These are phyloP conservation scores for Pogonomyrmex barbatus DNA, from an alignment of 1,140 invertebrate genomes.

Conservation along the genomic window DNA sequence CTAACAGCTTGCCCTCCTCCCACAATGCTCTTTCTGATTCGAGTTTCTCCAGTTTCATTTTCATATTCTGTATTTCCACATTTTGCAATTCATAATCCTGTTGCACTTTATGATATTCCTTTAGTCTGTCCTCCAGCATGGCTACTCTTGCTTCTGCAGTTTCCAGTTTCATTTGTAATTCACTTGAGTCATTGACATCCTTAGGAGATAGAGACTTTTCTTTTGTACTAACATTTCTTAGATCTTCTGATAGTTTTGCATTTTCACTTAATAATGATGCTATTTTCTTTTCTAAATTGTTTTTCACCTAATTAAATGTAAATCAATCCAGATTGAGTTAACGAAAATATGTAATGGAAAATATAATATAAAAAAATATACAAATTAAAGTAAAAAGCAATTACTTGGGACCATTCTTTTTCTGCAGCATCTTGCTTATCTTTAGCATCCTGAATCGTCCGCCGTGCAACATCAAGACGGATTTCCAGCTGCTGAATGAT, in stretches of 20 bases:
- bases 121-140: constrained; percentile 80
- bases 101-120: constrained; percentile 72
- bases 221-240: constrained; percentile 43
- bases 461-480: constrained; percentile 79
- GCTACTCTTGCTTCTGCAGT: constrained; percentile 73
- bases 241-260: constrained; percentile 72
- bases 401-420: constrained; percentile 79
- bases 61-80: constrained; percentile 80
- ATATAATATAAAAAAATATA: neutral
- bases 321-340: neutral
- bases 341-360: neutral
- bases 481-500: constrained; percentile 83
- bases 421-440: constrained; percentile 76
- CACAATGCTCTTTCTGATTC: constrained; percentile 79
- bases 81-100: constrained; percentile 80
- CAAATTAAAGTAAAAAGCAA: constrained; percentile 7
- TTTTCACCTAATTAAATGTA: constrained; percentile 73
- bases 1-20: constrained; percentile 81
- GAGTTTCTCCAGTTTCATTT: constrained; percentile 79
- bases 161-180: constrained; percentile 75
- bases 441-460: constrained; percentile 79
- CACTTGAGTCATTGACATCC: constrained; percentile 63
- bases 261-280: constrained; percentile 76
- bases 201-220: constrained; percentile 48
- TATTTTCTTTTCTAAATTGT: constrained; percentile 80